Conservation (phyloP, 2,888 invertebrate species). For the Morinoia aosen region DNA sequence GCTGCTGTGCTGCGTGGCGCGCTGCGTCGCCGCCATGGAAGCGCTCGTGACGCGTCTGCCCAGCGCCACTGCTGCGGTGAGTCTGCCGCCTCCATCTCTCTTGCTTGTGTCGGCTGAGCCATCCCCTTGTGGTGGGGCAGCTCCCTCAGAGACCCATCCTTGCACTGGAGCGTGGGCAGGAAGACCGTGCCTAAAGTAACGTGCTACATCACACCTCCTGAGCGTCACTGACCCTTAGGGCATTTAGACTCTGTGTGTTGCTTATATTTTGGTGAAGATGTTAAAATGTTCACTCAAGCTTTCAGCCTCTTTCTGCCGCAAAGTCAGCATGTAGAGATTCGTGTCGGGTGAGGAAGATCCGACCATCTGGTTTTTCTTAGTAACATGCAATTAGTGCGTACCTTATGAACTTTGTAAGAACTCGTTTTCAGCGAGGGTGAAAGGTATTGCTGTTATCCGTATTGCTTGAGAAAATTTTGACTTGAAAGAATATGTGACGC, state of each 20-base stretch:
- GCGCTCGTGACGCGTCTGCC: not conserved
- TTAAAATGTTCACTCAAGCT: too few species aligned
- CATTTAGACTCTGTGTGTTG: not conserved
- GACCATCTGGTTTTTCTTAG: conserved; percentile 17
- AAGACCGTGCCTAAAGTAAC: not conserved
- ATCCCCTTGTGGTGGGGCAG: not conserved
- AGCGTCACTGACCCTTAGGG: not conserved
- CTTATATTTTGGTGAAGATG: too few species aligned
- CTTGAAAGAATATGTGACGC: too few species aligned
- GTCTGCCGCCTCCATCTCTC: not conserved
- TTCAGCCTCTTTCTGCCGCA: too few species aligned
- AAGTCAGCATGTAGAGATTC: too few species aligned
- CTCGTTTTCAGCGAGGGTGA: too few species aligned
- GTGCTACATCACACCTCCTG: not conserved
- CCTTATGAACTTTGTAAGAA: conserved; percentile 3
- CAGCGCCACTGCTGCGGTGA: not conserved
- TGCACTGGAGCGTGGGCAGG: too few species aligned
- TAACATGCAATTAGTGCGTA: conserved; percentile 56
- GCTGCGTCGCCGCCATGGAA: conserved; percentile 1
- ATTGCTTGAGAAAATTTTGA: too few species aligned
- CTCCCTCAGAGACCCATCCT: too few species aligned
- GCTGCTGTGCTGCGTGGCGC: conserved; percentile 33
- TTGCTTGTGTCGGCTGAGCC: not conserved
- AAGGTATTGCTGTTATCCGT: too few species aligned
- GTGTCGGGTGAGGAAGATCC: too few species aligned